These are phyloP conservation scores for Lepus oiostolus DNA, from an alignment of 2,797 vertebrate genomes.

Conservation along the genomic window DNA sequence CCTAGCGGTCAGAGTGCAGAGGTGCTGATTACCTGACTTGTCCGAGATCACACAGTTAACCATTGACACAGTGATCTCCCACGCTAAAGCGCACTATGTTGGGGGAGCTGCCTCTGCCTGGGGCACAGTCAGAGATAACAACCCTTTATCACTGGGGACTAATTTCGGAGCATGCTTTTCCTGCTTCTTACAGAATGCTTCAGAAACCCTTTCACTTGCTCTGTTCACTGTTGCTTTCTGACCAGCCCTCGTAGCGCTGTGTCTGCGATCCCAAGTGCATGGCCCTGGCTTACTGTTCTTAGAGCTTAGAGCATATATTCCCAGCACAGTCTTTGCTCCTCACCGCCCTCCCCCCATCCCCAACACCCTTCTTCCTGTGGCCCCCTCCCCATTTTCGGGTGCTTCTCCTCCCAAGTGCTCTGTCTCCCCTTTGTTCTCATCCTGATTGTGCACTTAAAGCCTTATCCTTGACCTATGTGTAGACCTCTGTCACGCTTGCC, in stretches of 20 bases:
- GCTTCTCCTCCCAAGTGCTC: background rate
- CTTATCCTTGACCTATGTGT: background rate
- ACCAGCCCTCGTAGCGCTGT: background rate
- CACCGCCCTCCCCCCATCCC: too few species aligned
- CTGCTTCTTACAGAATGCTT: background rate
- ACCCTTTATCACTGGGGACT: background rate
- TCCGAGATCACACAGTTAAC: background rate
- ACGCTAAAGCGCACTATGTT: background rate
- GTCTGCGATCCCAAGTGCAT: background rate
- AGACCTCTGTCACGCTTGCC: background rate
- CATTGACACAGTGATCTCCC: background rate
- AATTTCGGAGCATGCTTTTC: background rate
- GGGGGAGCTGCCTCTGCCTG: background rate
- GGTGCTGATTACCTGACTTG: too few species aligned
- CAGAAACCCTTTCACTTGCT: background rate
- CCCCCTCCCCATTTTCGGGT: background rate
- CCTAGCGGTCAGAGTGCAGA: background rate
- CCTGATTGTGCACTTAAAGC: background rate
- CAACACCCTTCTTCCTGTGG: background rate
- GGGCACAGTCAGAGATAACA: background rate
- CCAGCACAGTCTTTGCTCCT: background rate
- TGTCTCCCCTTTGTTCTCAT: background rate
- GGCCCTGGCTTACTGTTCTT: background rate
- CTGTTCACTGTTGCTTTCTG: background rate
- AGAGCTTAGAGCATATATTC: background rate